These are phyloP conservation scores for Micrasema minimum DNA, from an alignment of 1,140 invertebrate species.

Conservation along the genomic window DNA sequence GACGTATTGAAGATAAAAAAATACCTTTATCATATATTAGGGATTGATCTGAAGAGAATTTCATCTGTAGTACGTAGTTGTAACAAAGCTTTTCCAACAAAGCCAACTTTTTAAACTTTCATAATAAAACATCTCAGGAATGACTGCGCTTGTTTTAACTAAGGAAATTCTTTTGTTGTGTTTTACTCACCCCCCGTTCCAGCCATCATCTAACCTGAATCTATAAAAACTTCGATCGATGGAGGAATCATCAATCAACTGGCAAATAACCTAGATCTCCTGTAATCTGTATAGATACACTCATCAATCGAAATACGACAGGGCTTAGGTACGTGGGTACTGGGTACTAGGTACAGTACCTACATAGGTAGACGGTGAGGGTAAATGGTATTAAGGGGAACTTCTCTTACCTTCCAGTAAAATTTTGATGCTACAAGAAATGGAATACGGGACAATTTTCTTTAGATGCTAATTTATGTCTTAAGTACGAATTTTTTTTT, in stretches of 20 bases:
- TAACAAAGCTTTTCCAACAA: background rate
- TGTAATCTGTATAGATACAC: slow-evolving; percentile 24
- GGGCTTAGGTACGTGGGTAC: background rate
- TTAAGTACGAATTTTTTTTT: too few species aligned
- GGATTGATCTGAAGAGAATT: background rate
- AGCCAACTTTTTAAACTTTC: slow-evolving; percentile 1
- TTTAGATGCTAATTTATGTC: too few species aligned
- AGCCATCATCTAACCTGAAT: background rate
- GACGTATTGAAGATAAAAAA: too few species aligned
- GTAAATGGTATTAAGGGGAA: too few species aligned
- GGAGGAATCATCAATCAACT: slow-evolving; percentile 24
- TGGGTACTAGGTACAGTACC: background rate
- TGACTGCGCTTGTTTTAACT: slow-evolving; percentile 30
- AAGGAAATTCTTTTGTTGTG: slow-evolving; percentile 24
- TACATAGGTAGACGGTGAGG: too few species aligned
- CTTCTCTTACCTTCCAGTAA: too few species aligned
- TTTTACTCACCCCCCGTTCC: background rate
- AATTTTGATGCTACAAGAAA: too few species aligned
- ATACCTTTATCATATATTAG: too few species aligned
- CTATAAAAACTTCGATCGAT: slow-evolving; percentile 28
- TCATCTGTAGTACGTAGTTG: background rate
- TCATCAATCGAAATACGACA: slow-evolving; percentile 25
- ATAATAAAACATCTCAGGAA: slow-evolving; percentile 8
- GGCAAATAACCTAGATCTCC: slow-evolving; percentile 27
- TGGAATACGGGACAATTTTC: too few species aligned